Evolutionary conservation across 2,888 invertebrate genomes (phyloP).

Genomic region (Eutolmus rufibarbis): DNA sequence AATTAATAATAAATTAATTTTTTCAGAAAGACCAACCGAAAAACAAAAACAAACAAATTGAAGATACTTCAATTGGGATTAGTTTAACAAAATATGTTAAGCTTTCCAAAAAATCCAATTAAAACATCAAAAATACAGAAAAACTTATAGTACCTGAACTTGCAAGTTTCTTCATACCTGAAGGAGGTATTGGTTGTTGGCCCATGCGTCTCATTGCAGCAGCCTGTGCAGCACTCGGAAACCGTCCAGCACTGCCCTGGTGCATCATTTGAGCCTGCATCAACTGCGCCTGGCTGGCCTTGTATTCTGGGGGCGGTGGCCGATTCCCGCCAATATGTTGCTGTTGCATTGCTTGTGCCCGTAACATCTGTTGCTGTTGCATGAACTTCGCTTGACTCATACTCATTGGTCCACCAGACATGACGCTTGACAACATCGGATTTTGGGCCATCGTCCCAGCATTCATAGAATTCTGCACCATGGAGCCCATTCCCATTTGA

Average conservation of each 20-base stretch:
- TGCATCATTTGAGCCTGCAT: conserved; percentile 68
- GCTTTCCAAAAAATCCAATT: not conserved
- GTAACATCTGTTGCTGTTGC: conserved; percentile 72
- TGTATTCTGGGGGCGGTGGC: conserved; percentile 88
- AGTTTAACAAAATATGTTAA: too few relatives aligned
- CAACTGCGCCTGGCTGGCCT: conserved; percentile 66
- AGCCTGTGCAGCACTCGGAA: conserved; percentile 66
- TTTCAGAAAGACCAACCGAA: too few relatives aligned
- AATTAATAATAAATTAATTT: too few relatives aligned
- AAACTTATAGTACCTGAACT: not conserved
- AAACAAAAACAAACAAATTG: too few relatives aligned
- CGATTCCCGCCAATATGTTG: conserved; percentile 67
- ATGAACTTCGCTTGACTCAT: conserved; percentile 71
- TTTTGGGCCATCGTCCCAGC: conserved; percentile 51
- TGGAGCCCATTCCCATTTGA: conserved; percentile 48
- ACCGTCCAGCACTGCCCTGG: conserved; percentile 62
- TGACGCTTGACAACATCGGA: conserved; percentile 50
- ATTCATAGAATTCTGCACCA: conserved; percentile 55
- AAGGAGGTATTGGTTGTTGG: conserved; percentile 77
- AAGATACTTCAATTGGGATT: not conserved
- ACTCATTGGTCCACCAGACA: conserved; percentile 53
- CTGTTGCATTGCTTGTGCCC: conserved; percentile 64
- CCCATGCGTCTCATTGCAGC: conserved; percentile 69
- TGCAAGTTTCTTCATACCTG: conserved; percentile 62
- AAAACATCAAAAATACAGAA: not conserved